Base-by-base conservation (phyloP, 2,888 invertebrate genomes). In the Protodeltote pygarga region DNA sequence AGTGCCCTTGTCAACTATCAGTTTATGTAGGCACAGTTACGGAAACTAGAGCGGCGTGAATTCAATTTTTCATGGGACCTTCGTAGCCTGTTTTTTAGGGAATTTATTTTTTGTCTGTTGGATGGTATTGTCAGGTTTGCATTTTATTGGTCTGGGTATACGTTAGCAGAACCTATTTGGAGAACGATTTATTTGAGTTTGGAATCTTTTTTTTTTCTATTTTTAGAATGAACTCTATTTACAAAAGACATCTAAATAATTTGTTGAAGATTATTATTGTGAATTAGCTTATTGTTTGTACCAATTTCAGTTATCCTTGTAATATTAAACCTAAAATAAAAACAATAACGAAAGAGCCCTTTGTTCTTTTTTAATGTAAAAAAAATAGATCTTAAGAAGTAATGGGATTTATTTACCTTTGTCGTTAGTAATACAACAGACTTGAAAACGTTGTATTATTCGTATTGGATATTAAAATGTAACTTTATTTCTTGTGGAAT, bases 1-100 rank as follows among this genome's bases (percentile, higher is more conserved):
- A 60, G 67, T 70, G 71, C 50, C 73, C 72, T 75, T 77, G 73
- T 69, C 70, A 67, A 61, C 57, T 23, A 49, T 52, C 51, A 50
- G 41, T 60, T 63, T 60, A 49, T 59, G 49, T 48, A 59, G 28
- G 45, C 50, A 42, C 35, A 35, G 17, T 25, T 57, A 11, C 20
- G 40, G 21, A 46, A 23, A 40, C 44, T 45, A 31, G 29, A 31
- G 29, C 20, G 34, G 31, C 40, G 33, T 61, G 51, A 65, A 57
- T 61, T 61, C 32, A 49, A 41, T 34, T 57, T 57, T 57, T 53
- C 33, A 61, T 47, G 34, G n/a, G n/a, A 11, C 14, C 29, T 20
- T 17, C 33, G 6, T 9, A 15, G 41, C 27, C 19, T 39, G 9
- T 44, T 32, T 35, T 55, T 39, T n/a, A n/a, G n/a, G n/a, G n/a